Evolutionary conservation across 2,888 invertebrate species (phyloP).

Genomic region (Eupithecia pulchellata): DNA sequence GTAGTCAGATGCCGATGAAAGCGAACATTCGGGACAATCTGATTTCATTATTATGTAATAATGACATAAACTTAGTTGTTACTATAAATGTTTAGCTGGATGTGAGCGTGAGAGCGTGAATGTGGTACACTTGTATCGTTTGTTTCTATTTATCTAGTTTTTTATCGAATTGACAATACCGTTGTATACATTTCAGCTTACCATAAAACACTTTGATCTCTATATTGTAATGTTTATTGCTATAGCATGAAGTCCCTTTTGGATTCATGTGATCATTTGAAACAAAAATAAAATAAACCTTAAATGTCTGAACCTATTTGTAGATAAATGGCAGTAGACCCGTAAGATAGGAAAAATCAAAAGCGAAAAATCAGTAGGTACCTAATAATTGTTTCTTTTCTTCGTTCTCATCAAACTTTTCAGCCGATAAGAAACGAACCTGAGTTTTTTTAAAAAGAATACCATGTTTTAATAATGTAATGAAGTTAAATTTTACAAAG

Average conservation of each 20-base stretch:
- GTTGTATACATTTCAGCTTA: slow-evolving; percentile 33
- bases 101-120: slow-evolving; percentile 81
- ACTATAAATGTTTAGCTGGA: slow-evolving; percentile 84
- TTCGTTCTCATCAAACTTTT: background rate
- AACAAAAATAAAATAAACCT: background rate
- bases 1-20: slow-evolving; percentile 76
- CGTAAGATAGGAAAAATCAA: background rate
- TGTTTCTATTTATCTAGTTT: slow-evolving; percentile 60
- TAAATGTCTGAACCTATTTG: background rate
- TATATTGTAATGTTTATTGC: background rate
- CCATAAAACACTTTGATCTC: slow-evolving; percentile 11
- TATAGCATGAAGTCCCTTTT: background rate
- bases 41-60: slow-evolving; percentile 77
- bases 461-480: background rate
- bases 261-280: background rate
- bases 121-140: slow-evolving; percentile 75
- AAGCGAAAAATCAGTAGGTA: background rate
- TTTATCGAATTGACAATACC: slow-evolving; percentile 62
- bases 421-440: background rate
- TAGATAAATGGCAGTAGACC: background rate
- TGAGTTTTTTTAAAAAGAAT: background rate
- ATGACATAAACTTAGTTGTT: slow-evolving; percentile 82
- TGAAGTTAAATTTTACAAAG: slow-evolving; percentile 13
- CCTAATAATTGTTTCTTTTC: background rate
- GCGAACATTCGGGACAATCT: slow-evolving; percentile 68